Base-by-base conservation (phyloP, 2,888 invertebrate species). In the Ichneumon xanthorius region DNA sequence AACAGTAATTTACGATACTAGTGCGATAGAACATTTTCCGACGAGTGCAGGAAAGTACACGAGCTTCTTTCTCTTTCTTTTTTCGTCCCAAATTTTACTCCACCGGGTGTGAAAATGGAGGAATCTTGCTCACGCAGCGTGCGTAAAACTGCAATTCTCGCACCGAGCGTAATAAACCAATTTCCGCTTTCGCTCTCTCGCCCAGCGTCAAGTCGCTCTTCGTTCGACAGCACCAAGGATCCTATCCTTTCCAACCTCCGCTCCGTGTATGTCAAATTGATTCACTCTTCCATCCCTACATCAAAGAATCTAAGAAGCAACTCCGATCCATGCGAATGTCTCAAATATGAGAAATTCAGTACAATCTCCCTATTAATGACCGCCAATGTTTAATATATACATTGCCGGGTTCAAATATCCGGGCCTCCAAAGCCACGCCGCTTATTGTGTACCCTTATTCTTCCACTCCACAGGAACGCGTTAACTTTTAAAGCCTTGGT, bases 401-500 rank as follows among this genome's bases (percentile, higher is more conserved):
- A 58, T 26, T 14, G 26, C 11, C 4, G n/a, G 33, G 33, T 63
- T 63, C 1, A 7, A 33, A 63, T 63, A 63, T 33, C 63, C 63
- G n/a, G 22, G 48, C 16, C 58, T 40, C 55, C 30, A 45, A 33
- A n/a, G 55, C 5, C 50, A 37, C 26, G 16, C 22, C 48, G 5
- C 61, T 61, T 1, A 16, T 58, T n/a, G n/a, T 33, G n/a, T 37
- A 61, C 61, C 79, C 63, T 81, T 14, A 11, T 68, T 75, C 45
- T 70, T 79, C 55, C 58, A n/a, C 65, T 75, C 30, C 87, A 85
- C 48, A 72, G 85, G 82, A 84, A 86, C 87, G 85, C 88, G 89
- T 89, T 89, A 89, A 89, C 88, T 90, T 82, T 86, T 85, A 78
- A 87, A 88, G 86, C 87, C 87, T 70, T 73, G 16, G 45, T 48